These are phyloP conservation scores for Lagodon rhomboides DNA, from an alignment of 2,797 vertebrate genomes.

Conservation along the genomic window DNA sequence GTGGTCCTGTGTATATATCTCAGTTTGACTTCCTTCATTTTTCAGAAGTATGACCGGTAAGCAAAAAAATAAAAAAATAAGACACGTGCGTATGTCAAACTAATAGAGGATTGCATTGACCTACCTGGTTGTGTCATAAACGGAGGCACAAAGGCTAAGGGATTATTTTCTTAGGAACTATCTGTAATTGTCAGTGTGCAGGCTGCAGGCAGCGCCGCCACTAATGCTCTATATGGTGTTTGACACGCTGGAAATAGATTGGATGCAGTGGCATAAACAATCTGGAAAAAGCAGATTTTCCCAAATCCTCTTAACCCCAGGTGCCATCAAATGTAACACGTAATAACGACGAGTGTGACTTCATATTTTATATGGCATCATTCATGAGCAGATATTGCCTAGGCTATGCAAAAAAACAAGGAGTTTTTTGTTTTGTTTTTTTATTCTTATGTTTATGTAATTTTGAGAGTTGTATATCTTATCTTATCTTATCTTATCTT, in stretches of 20 bases:
- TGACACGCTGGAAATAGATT: conserved; percentile 31
- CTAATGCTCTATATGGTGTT: conserved; percentile 23
- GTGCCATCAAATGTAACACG: conserved; percentile 42
- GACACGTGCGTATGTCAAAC: conserved; percentile 44
- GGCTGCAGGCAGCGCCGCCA: neutral
- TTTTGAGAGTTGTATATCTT: too few species aligned
- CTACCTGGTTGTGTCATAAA: neutral
- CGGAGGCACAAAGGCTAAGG: neutral
- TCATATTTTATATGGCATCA: conserved; percentile 8
- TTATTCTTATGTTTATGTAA: too few species aligned
- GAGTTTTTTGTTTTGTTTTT: too few species aligned
- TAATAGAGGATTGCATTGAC: conserved; percentile 11
- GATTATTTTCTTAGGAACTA: conserved; percentile 22
- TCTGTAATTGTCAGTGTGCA: conserved; percentile 12
- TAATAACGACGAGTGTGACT: conserved; percentile 1
- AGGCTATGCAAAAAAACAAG: conserved; percentile 2
- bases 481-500: neutral
- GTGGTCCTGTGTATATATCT: neutral
- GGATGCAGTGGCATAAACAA: conserved; percentile 53
- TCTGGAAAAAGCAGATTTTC: conserved; percentile 66
- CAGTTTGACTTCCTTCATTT: conserved; percentile 28
- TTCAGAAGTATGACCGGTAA: neutral
- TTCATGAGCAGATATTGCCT: neutral
- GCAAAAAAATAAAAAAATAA: neutral
- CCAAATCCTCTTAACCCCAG: conserved; percentile 71